A percentile compares a stretch with the other conserved stretches of the same genome.
These are phyloP conservation scores for Cyclopterus lumpus DNA, from an alignment of 2,797 vertebrate genomes.

Conservation along the genomic window DNA sequence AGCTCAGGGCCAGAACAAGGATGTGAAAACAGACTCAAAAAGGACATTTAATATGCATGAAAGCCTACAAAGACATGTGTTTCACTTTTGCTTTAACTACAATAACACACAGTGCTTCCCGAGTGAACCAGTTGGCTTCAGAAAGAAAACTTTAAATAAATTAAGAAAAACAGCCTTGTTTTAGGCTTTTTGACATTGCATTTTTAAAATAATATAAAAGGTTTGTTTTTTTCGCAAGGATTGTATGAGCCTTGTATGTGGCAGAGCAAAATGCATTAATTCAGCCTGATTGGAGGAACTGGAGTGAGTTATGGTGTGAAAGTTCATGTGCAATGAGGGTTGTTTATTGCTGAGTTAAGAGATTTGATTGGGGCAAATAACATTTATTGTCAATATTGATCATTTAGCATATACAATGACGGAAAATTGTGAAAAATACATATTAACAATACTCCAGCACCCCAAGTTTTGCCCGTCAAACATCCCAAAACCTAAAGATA, in stretches of 20 bases:
- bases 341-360: background rate
- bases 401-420: background rate
- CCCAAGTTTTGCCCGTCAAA: background rate
- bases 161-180: background rate
- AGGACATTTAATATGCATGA: background rate
- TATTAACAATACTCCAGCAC: background rate
- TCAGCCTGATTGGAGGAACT: background rate
- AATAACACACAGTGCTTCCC: background rate
- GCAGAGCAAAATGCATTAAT: background rate
- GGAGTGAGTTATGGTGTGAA: background rate
- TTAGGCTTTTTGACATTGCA: background rate
- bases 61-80: background rate
- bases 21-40: slow-evolving; percentile 12
- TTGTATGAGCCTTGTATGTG: too few species aligned
- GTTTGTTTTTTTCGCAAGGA: background rate
- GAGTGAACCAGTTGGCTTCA: background rate
- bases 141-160: background rate
- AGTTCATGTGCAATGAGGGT: background rate
- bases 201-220: background rate
- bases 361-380: background rate
- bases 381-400: background rate
- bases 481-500: background rate
- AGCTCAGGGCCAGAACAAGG: background rate
- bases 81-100: slow-evolving; percentile 2
- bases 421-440: background rate